phyloP scores from a whole-genome alignment of 1,140 invertebrate species.

The Cecropterus lyciades region DNA sequence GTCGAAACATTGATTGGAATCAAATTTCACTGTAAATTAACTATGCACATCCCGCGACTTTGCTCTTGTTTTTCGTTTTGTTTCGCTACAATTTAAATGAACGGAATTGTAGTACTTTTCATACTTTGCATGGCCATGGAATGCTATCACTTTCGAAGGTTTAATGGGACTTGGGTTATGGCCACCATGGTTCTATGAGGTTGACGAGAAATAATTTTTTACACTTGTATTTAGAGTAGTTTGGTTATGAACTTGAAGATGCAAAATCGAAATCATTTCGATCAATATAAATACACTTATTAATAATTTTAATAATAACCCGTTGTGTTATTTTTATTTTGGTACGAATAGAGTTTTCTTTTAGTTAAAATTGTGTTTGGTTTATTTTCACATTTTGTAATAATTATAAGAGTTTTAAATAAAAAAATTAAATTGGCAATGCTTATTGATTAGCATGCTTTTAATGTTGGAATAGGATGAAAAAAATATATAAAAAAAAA shows the following conservation, averaged over 20 bases:
- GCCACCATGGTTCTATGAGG: slow-evolving; percentile 17
- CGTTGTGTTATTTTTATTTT: slow-evolving; percentile 15
- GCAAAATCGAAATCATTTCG: slow-evolving; percentile 31
- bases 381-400: slow-evolving; percentile 32
- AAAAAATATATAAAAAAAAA: slow-evolving; percentile 1
- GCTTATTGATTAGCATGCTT: slow-evolving; percentile 50
- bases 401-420: slow-evolving; percentile 40
- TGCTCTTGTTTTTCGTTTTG: slow-evolving; percentile 39
- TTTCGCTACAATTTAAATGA: slow-evolving; percentile 57
- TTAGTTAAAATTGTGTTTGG: slow-evolving; percentile 4
- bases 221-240: slow-evolving; percentile 19
- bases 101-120: slow-evolving; percentile 56
- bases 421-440: slow-evolving; percentile 19
- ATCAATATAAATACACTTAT: slow-evolving; percentile 21
- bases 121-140: slow-evolving; percentile 71
- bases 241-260: slow-evolving; percentile 4
- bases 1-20: slow-evolving; percentile 10
- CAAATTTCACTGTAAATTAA: slow-evolving; percentile 68
- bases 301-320: slow-evolving; percentile 29
- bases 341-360: slow-evolving; percentile 18
- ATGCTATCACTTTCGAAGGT: slow-evolving; percentile 26
- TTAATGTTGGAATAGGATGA: slow-evolving; percentile 41
- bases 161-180: slow-evolving; percentile 20
- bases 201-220: slow-evolving; percentile 16
- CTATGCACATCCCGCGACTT: slow-evolving; percentile 66